Percentiles rank a stretch among this genome's conserved stretches.
phyloP scores from a whole-genome alignment of 2,888 invertebrate species.

The Caenorhabditis plicata region DNA sequence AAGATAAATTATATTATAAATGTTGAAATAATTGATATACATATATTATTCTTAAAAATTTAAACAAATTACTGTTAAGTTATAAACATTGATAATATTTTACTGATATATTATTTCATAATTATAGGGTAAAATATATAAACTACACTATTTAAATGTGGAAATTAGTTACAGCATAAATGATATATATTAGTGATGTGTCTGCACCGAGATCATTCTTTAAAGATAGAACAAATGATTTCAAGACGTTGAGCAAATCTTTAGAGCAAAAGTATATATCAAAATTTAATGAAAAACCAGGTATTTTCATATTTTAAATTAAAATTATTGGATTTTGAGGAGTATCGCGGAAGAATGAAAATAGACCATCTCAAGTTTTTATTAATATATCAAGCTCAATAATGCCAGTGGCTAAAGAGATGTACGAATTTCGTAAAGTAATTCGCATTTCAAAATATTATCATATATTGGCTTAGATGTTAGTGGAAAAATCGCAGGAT shows the following conservation, averaged over 20 bases:
- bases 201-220: conserved; percentile 2
- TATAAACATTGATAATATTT: too few species aligned
- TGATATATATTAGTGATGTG: neutral
- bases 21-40: too few species aligned
- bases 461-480: too few species aligned
- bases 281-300: conserved; percentile 18
- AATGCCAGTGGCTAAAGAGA: conserved; percentile 17
- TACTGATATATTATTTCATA: too few species aligned
- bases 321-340: conserved; percentile 8
- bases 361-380: conserved; percentile 17
- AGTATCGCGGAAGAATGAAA: conserved; percentile 19
- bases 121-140: too few species aligned
- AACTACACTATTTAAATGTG: neutral
- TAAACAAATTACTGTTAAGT: too few species aligned
- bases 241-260: conserved; percentile 10
- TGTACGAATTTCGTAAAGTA: conserved; percentile 22
- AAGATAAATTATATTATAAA: too few species aligned
- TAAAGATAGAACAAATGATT: conserved; percentile 14
- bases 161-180: neutral
- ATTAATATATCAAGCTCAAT: conserved; percentile 12
- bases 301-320: neutral
- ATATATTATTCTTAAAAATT: too few species aligned
- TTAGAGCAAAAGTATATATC: conserved; percentile 26
- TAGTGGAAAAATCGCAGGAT: conserved; percentile 20
- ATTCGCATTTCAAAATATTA: too few species aligned